A percentile compares a stretch with the other conserved stretches of the same genome.
phyloP scores from a whole-genome alignment of 2,888 invertebrate genomes.

The Agriopis leucophaearia region DNA sequence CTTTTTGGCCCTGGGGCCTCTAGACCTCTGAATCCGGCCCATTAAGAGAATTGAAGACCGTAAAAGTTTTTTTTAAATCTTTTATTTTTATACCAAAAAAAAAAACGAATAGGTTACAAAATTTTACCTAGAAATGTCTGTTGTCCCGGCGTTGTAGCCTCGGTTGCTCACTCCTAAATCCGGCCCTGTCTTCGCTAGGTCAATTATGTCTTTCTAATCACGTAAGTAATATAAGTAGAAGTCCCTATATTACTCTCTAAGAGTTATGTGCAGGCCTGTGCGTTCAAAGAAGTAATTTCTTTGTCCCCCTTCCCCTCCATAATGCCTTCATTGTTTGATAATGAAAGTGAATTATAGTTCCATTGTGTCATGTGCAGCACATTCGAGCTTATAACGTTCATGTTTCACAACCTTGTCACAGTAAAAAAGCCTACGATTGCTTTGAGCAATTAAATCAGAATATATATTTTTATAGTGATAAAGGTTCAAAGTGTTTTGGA shows the following conservation, averaged over 20 bases:
- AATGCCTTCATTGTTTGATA: slow-evolving; percentile 60
- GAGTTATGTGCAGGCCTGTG: slow-evolving; percentile 10
- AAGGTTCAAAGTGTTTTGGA: neutral
- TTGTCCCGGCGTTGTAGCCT: too few relatives aligned
- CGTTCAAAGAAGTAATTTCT: slow-evolving; percentile 54
- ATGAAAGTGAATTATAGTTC: slow-evolving; percentile 65
- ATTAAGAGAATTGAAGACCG: too few relatives aligned
- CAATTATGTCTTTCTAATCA: slow-evolving; percentile 3
- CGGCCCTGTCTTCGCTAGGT: too few relatives aligned
- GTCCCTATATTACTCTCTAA: slow-evolving; percentile 1
- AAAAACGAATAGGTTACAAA: too few relatives aligned
- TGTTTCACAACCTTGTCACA: slow-evolving; percentile 6
- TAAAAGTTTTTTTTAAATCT: too few relatives aligned
- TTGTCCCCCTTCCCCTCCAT: slow-evolving; percentile 52
- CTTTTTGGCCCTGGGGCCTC: too few relatives aligned
- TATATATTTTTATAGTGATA: slow-evolving; percentile 9
- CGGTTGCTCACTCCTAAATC: too few relatives aligned
- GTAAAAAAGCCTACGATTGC: neutral
- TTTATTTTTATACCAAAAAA: too few relatives aligned
- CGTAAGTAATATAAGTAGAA: slow-evolving; percentile 5
- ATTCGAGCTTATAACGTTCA: slow-evolving; percentile 4
- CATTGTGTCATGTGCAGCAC: slow-evolving; percentile 49
- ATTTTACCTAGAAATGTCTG: too few relatives aligned
- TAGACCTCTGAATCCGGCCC: too few relatives aligned
- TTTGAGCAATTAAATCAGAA: too few relatives aligned